These are phyloP conservation scores for Prionace glauca DNA, from an alignment of 2,797 vertebrate species.

Conservation along the genomic window DNA sequence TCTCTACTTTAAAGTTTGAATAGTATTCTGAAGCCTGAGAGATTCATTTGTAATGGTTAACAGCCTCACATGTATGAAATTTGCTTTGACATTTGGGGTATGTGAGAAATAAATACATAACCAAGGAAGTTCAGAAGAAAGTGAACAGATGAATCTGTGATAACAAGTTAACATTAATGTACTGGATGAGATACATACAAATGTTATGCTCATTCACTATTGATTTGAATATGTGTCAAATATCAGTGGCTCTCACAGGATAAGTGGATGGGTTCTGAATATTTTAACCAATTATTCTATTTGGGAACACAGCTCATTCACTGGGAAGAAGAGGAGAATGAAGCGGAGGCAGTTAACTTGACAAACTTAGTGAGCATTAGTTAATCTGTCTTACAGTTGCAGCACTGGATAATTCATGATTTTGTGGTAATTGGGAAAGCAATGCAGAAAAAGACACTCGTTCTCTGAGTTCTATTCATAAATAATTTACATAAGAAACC, in stretches of 20 bases:
- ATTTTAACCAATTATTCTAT: background rate
- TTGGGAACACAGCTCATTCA: background rate
- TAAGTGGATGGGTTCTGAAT: too few relatives aligned
- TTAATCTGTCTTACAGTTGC: background rate
- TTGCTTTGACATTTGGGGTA: background rate
- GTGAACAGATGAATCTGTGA: background rate
- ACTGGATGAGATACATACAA: background rate
- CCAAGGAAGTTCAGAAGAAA: background rate
- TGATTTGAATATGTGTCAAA: background rate
- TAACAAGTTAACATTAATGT: background rate
- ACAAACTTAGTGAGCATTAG: background rate
- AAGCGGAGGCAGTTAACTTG: background rate
- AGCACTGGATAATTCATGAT: background rate
- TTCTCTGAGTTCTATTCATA: background rate
- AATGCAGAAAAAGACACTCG: background rate
- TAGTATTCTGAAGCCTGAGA: background rate
- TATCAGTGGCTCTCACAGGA: background rate
- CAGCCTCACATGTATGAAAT: background rate
- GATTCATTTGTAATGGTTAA: background rate
- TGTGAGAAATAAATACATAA: background rate
- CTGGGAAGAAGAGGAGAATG: background rate
- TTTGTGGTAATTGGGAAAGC: background rate
- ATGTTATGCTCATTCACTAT: background rate
- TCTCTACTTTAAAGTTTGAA: background rate
- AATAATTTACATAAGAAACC: background rate